phyloP scores from a whole-genome alignment of 2,797 vertebrate species.

The Kryptopterus vitreolus region DNA sequence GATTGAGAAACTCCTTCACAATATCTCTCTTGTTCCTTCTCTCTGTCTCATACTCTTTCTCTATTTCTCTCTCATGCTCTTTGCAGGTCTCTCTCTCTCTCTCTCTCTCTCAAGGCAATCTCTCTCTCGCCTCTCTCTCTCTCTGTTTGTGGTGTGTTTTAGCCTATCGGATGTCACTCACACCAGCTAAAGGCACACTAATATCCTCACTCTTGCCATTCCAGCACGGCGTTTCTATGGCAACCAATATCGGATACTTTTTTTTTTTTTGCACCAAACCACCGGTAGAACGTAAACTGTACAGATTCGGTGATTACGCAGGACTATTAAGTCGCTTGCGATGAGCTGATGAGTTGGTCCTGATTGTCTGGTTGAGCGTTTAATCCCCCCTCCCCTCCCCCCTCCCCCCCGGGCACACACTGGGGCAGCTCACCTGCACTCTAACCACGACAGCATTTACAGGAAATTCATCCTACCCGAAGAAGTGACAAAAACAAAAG shows the following conservation, averaged over 20 bases:
- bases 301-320: not conserved
- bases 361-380: not conserved
- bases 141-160: not conserved
- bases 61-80: not conserved
- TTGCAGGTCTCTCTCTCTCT: not conserved
- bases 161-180: not conserved
- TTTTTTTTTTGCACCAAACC: not conserved
- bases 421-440: constrained; percentile 3
- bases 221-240: constrained; percentile 23
- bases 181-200: not conserved
- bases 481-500: not conserved
- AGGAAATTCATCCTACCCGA: constrained; percentile 12
- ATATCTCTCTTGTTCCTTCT: not conserved
- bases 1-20: too few relatives aligned
- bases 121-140: not conserved
- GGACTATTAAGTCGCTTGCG: not conserved
- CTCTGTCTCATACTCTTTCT: not conserved
- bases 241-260: not conserved
- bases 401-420: not conserved
- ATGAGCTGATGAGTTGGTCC: not conserved
- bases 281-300: not conserved
- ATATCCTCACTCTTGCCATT: not conserved
- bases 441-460: not conserved
- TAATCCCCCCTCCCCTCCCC: not conserved
- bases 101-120: not conserved